phyloP scores from a whole-genome alignment of 2,888 invertebrate species.

The Stomorhina lunata region DNA sequence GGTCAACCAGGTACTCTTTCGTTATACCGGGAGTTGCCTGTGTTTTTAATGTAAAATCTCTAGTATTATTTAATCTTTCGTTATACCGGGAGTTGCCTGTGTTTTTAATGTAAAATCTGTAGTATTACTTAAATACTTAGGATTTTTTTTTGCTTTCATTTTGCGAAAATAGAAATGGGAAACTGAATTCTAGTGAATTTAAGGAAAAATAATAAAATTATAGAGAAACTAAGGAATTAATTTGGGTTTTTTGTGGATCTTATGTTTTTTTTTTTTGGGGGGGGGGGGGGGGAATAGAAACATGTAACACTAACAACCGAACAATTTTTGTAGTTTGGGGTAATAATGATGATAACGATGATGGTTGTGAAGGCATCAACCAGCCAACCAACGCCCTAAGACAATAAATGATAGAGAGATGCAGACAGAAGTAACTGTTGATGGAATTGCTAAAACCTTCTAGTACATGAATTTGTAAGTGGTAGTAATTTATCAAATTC shows the following conservation, averaged over 20 bases:
- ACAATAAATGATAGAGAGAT: neutral
- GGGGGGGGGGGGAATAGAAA: neutral
- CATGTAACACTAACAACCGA: neutral
- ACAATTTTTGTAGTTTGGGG: neutral
- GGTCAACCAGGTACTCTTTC: no score
- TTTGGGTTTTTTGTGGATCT: no score
- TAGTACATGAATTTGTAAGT: slow-evolving; percentile 9
- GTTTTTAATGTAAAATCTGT: slow-evolving; percentile 9
- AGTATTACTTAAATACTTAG: slow-evolving; percentile 30
- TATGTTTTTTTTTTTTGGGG: no score
- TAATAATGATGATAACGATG: neutral
- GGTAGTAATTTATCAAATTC: slow-evolving; percentile 38
- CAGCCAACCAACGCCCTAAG: neutral
- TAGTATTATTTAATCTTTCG: no score
- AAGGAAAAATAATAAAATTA: neutral
- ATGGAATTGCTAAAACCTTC: slow-evolving; percentile 9
- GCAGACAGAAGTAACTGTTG: neutral
- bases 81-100: no score
- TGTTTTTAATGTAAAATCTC: no score
- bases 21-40: no score
- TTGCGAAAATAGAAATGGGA: neutral
- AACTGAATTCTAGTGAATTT: slow-evolving; percentile 4
- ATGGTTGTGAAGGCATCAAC: neutral
- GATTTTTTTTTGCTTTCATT: slow-evolving; percentile 1
- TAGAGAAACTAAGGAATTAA: neutral